Conservation (phyloP, 2,888 invertebrate species). For the Calliopum simillimum region DNA sequence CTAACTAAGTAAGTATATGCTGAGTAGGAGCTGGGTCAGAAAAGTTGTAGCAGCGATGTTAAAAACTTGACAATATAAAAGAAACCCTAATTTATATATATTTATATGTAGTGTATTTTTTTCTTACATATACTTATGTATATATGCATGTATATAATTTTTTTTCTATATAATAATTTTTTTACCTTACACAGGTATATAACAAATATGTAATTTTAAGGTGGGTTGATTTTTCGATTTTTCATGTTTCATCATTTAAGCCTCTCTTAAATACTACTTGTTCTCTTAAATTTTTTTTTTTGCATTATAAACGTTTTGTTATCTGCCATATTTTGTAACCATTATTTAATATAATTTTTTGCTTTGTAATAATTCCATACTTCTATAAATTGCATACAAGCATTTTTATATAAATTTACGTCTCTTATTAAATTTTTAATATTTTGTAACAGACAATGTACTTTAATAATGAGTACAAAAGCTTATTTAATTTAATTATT, state of each 20-base stretch:
- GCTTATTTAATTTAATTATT: too few relatives aligned
- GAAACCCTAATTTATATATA: too few relatives aligned
- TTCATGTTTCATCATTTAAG: constrained; percentile 34
- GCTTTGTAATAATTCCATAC: background rate
- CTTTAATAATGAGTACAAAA: too few relatives aligned
- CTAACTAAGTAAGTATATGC: too few relatives aligned
- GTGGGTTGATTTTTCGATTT: constrained; percentile 64
- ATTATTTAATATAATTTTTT: background rate
- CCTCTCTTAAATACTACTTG: constrained; percentile 9
- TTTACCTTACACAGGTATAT: constrained; percentile 55
- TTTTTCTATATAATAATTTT: constrained; percentile 1
- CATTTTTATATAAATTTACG: background rate
- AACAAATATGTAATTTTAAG: constrained; percentile 65
- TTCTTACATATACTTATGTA: background rate
- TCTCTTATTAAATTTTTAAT: background rate
- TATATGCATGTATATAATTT: constrained; percentile 12
- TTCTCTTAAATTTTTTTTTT: background rate
- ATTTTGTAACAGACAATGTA: too few relatives aligned
- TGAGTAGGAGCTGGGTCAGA: too few relatives aligned
- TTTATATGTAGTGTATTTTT: too few relatives aligned
- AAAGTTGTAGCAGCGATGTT: too few relatives aligned
- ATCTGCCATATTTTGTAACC: background rate
- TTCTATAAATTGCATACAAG: constrained; percentile 2
- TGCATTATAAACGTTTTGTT: background rate
- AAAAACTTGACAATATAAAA: too few relatives aligned